Evolutionary conservation across 2,888 invertebrate species (phyloP).

Genomic region (Trissolcus japonicus): DNA sequence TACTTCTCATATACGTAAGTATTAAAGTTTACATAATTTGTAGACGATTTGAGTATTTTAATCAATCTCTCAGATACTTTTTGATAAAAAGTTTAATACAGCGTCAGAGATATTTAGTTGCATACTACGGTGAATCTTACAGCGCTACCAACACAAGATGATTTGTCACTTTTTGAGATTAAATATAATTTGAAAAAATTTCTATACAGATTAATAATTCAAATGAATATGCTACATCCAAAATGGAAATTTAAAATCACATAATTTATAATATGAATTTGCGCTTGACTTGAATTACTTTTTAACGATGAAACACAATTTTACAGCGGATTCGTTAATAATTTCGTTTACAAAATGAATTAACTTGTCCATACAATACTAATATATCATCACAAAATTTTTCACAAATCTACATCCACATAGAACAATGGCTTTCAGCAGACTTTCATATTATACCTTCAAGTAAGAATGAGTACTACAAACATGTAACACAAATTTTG

Average conservation of each 20-base stretch:
- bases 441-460: constrained; percentile 37
- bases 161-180: too few relatives aligned
- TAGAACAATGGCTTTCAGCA: constrained; percentile 49
- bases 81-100: not conserved
- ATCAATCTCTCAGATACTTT: constrained; percentile 12
- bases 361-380: constrained; percentile 18
- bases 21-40: constrained; percentile 12
- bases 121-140: too few relatives aligned
- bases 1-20: constrained; percentile 10
- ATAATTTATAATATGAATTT: not conserved
- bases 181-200: too few relatives aligned
- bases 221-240: too few relatives aligned
- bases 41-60: constrained; percentile 19
- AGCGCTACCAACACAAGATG: too few relatives aligned
- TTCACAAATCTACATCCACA: constrained; percentile 47
- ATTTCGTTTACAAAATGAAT: not conserved
- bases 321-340: not conserved
- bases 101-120: too few relatives aligned
- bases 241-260: too few relatives aligned
- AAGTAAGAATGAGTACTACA: constrained; percentile 10
- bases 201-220: too few relatives aligned
- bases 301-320: not conserved
- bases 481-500: not conserved
- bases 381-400: constrained; percentile 46
- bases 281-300: not conserved